phyloP scores from a whole-genome alignment of 2,888 invertebrate species.

The Merodon equestris region DNA sequence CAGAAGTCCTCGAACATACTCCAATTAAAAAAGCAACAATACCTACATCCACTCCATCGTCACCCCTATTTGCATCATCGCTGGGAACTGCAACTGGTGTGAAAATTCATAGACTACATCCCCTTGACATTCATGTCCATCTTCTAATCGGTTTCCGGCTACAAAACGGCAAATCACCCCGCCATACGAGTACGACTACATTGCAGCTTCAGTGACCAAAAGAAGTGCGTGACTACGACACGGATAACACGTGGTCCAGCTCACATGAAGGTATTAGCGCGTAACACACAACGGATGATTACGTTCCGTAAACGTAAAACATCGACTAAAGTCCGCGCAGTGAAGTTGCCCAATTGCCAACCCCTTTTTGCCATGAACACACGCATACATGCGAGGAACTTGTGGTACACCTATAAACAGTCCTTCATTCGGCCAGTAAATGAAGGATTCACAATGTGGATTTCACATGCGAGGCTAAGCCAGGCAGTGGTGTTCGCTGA shows the following conservation, averaged over 20 bases:
- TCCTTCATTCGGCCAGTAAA: constrained; percentile 38
- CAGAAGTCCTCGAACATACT: constrained; percentile 17
- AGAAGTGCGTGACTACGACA: constrained; percentile 59
- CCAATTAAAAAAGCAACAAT: constrained; percentile 18
- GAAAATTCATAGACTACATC: constrained; percentile 53
- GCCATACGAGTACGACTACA: constrained; percentile 20
- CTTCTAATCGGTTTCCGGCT: constrained; percentile 63
- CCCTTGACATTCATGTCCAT: constrained; percentile 67
- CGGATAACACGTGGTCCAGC: constrained; percentile 76
- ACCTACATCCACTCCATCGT: constrained; percentile 15
- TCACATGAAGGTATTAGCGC: constrained; percentile 79
- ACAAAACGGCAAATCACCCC: constrained; percentile 41
- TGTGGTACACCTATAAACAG: constrained; percentile 4
- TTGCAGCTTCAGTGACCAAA: constrained; percentile 52
- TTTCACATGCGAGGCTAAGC: constrained; percentile 42
- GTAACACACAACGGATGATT: constrained; percentile 78
- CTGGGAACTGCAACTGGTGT: constrained; percentile 66
- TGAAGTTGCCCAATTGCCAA: constrained; percentile 55
- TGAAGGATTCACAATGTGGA: constrained; percentile 41
- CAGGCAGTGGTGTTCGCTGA: background rate
- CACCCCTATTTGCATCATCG: constrained; percentile 55
- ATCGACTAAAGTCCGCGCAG: constrained; percentile 22
- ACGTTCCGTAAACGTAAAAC: constrained; percentile 70
- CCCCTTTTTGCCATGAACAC: constrained; percentile 54
- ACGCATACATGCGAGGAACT: background rate